Base-by-base conservation (phyloP, 2,797 vertebrate genomes). In the Poecile montanus region DNA sequence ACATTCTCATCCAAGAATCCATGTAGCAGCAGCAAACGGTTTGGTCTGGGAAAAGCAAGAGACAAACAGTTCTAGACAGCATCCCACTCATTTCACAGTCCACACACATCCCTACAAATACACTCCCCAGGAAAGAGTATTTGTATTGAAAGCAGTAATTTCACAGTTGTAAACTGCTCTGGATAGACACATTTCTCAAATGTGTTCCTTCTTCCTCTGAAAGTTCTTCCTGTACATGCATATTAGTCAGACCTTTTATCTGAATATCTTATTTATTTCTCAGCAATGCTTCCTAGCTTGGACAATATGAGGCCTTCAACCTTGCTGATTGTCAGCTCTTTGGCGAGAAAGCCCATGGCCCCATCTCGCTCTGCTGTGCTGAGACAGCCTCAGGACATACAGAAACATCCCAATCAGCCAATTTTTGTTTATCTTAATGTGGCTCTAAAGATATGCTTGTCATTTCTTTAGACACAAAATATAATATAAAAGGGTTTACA, bases 1-100 rank as follows among this genome's bases (percentile, higher is more conserved):
- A 98, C 98, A 4, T 98, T 98, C 94, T 98, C 98, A 96, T 98
- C 98, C 93, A 98, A 94, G 95, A 98, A 98, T 16, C 98, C 98
- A 2, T 98, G 98, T 10, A 98, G 96, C 81, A 98, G 97, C 58
- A 98, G 96, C 96, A 98, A 97, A 54, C 98, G 98, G 89, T 98
- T 98, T 71, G 98, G 98, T 95, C 98, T 98, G 91, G 50, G 87
- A 80, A 96, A 95, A 94, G 47, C 45, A 67, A 96, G 79, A 95
- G 30, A 90, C 17, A 89, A 63, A 71, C 23, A 44, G 61, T 19
- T 74, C 73, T 34, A 94, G 34, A 70, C 18, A 67, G 47, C 26
- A 66, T 15, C 62, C 50, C 34, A 80, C 36, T 57, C 30, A 45
- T 27, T 60, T 47, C 82, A 61, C 26, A 86, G 65, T 32, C 51